Percentiles rank a stretch among this genome's conserved stretches.
These are phyloP conservation scores for Murina feae DNA, from an alignment of 2,113 vertebrate species.

Conservation along the genomic window DNA sequence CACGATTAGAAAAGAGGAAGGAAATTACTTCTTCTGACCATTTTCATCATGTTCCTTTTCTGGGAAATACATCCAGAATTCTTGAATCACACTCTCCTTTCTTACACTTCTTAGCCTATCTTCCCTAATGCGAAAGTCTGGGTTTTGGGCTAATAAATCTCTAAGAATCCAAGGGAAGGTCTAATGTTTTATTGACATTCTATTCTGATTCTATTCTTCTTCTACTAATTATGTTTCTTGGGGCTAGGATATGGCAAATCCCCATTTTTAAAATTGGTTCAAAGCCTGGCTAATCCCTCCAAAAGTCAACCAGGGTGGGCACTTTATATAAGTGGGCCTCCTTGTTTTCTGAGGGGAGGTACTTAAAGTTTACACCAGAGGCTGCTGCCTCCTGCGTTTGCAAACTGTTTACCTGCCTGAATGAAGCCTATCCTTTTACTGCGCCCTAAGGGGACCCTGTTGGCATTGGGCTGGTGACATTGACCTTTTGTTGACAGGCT, in stretches of 20 bases:
- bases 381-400: not conserved
- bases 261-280: not conserved
- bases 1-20: slow-evolving; percentile 66
- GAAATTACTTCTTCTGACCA: slow-evolving; percentile 26
- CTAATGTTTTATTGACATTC: not conserved
- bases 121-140: not conserved
- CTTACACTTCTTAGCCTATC: not conserved
- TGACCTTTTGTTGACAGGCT: not conserved
- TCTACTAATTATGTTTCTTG: not conserved
- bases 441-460: not conserved
- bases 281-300: not conserved
- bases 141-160: not conserved
- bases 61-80: slow-evolving; percentile 14
- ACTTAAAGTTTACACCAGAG: not conserved
- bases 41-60: slow-evolving; percentile 26
- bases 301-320: not conserved
- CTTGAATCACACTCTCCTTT: not conserved
- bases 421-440: not conserved
- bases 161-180: not conserved
- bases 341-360: not conserved
- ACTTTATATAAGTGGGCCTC: not conserved
- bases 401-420: not conserved
- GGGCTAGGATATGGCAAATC: not conserved
- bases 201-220: not conserved
- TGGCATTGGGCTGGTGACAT: not conserved